Percentiles rank a stretch among this genome's conserved stretches.
phyloP scores from a whole-genome alignment of 2,888 invertebrate genomes.

The Lochmaea capreae region DNA sequence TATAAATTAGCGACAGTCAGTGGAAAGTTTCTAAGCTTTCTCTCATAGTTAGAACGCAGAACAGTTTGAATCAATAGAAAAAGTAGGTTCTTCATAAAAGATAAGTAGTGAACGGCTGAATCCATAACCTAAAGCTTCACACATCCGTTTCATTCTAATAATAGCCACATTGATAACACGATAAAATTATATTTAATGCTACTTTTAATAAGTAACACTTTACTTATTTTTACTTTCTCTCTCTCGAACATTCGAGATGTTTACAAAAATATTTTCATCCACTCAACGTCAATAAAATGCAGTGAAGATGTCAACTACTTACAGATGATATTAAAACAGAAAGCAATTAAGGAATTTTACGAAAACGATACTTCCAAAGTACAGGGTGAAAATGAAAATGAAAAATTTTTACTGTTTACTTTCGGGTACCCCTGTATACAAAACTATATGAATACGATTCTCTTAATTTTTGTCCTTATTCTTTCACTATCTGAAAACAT shows the following conservation, averaged over 20 bases:
- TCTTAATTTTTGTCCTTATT: no score
- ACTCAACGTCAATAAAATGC: no score
- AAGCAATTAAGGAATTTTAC: no score
- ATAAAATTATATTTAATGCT: not conserved
- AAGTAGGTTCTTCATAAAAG: conserved; percentile 50
- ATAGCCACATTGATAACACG: conserved; percentile 29
- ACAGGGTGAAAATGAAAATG: no score
- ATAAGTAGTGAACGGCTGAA: conserved; percentile 42
- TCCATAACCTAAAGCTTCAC: conserved; percentile 37
- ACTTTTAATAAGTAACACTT: conserved; percentile 13
- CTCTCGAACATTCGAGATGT: not conserved
- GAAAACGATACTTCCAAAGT: no score
- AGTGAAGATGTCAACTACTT: no score
- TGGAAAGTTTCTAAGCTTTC: conserved; percentile 53
- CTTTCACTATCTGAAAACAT: no score
- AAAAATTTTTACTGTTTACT: no score
- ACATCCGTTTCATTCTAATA: conserved; percentile 41
- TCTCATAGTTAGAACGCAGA: conserved; percentile 45
- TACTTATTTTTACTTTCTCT: conserved; percentile 31
- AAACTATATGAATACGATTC: no score
- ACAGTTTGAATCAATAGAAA: conserved; percentile 49
- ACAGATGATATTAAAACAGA: no score
- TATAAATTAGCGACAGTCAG: conserved; percentile 51
- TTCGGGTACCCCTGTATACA: no score
- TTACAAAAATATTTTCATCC: not conserved